These are phyloP conservation scores for Aulostomus chinensis DNA, from an alignment of 2,797 vertebrate species.

Conservation along the genomic window DNA sequence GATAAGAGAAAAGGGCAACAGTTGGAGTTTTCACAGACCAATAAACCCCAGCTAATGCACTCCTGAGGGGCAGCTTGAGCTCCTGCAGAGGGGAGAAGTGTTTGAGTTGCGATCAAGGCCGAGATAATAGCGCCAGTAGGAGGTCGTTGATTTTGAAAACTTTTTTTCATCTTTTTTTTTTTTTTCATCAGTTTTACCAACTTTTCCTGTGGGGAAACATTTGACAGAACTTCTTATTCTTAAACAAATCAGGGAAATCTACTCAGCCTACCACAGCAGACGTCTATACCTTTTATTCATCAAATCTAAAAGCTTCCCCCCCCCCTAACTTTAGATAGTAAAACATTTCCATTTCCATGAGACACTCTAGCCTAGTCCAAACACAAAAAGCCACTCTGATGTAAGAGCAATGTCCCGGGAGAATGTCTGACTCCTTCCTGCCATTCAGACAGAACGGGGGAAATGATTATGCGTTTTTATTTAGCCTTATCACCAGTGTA, in stretches of 20 bases:
- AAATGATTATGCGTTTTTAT: slow-evolving; percentile 67
- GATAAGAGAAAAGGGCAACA: slow-evolving; percentile 61
- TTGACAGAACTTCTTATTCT: not conserved
- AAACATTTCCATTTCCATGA: slow-evolving; percentile 57
- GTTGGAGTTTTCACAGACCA: slow-evolving; percentile 53
- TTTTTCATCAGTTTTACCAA: slow-evolving; percentile 20
- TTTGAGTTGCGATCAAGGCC: slow-evolving; percentile 36
- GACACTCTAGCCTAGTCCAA: slow-evolving; percentile 25
- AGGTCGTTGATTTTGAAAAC: slow-evolving; percentile 24
- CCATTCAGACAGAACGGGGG: slow-evolving; percentile 52
- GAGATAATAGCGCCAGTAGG: slow-evolving; percentile 40
- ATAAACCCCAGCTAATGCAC: slow-evolving; percentile 65
- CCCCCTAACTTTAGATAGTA: slow-evolving; percentile 18
- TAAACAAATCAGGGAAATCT: slow-evolving; percentile 31
- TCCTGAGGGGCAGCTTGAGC: slow-evolving; percentile 40
- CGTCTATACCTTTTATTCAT: too few relatives aligned
- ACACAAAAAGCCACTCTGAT: slow-evolving; percentile 35
- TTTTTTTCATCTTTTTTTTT: too few relatives aligned
- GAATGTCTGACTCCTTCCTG: slow-evolving; percentile 68
- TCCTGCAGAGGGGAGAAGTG: slow-evolving; percentile 16
- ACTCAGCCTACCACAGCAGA: slow-evolving; percentile 22
- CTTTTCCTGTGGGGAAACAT: slow-evolving; percentile 10
- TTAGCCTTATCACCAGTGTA: slow-evolving; percentile 70
- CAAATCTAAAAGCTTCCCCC: slow-evolving; percentile 55
- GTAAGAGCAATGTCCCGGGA: slow-evolving; percentile 57